Base-by-base conservation (phyloP, 2,113 vertebrate genomes). In the Elephantulus edwardii region DNA sequence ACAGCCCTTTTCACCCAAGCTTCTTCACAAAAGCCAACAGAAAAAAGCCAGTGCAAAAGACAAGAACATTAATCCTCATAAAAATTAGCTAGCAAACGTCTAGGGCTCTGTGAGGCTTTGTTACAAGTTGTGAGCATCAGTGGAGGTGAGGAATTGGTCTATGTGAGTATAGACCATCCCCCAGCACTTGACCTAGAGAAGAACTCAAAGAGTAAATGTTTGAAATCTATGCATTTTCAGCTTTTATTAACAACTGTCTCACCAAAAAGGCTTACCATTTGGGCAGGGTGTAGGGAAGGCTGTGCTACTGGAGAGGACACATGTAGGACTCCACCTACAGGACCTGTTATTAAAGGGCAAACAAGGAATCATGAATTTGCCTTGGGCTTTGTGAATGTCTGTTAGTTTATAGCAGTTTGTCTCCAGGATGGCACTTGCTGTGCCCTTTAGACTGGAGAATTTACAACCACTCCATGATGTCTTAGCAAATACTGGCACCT, bases 401-500 rank as follows among this genome's bases (percentile, higher is more conserved):
- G 20, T 68, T 50, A 42, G 89, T 54, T 89, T n/a, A 20, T 5
- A 81, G 64, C 58, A 64, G 56, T 26, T 56, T 77, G 83, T 80
- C 77, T 75, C 88, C 79, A 89, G 33, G 71, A 50, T 85, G 84
- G 83, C 74, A 54, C 42, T 62, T 48, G 3, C n/a, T 54, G 74
- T 66, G 75, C 70, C 81, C 85, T 96, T 93, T 81, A 93, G 64
- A 83, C 91, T 46, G 60, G 60, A 84, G 78, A 78, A 38, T 85
- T 75, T 56, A 83, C 54, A 81, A 50, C 60, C 75, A 60, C 78
- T 58, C 64, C 33, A 17, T 46, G 42, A 85, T 79, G 75, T 90
- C 93, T 94, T 62, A 79, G 89, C 86, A 95, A 92, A 92, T 52
- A 70, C 33, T 71, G 62, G 68, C 90, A 77, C 82, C 92, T 66